Evolutionary conservation across 2,888 invertebrate genomes (phyloP), one percentile per base, ranked within the genome.

Genomic region (Phragmatobia fuliginosa): DNA sequence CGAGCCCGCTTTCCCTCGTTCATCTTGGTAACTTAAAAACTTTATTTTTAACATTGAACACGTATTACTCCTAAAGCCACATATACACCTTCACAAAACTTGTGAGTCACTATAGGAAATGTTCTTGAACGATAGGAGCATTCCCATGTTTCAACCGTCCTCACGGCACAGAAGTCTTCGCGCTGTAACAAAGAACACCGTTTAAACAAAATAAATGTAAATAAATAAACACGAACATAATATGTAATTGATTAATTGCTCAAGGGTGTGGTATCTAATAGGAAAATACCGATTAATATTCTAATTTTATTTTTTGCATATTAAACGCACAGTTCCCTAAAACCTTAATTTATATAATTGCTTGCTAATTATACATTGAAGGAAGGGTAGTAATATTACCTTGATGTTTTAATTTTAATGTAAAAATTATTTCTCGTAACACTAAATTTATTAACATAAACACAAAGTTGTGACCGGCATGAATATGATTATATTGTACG

Each of bases 111-210:
- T 88, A 93, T 60, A 93, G 86, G 76, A 90, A 91, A 77, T 92
- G 91, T 89, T 93, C 93, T 76, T 88, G 88, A 62, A 91, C 86
- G 64, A 80, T 81, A 59, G 88, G 86, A 77, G 81, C 78, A 49
- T 83, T 81, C 73, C 87, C 86, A 75, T 87, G 87, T 67, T 82
- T 84, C 62, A 82, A 83, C 85, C 91, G 87, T 65, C 90, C 93
- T 94, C 94, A 94, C 82, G 94, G 93, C 85, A 94, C 82, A 67
- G 93, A 92, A n/a, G 94, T 91, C 78, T 94, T 94, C 52, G 87
- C 92, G 72, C 94, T 94, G 92, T 32, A 93, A 94, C 89, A 91
- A 90, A 86, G 45, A 81, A 63, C 33, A 70, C 16, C 25, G 1
- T 18, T 62, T 63, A 31, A 45, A 18, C 49, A 18, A 68, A 62